Evolutionary conservation across 2,888 invertebrate species (phyloP).

Genomic region (Leptinotarsa rubiginosa): DNA sequence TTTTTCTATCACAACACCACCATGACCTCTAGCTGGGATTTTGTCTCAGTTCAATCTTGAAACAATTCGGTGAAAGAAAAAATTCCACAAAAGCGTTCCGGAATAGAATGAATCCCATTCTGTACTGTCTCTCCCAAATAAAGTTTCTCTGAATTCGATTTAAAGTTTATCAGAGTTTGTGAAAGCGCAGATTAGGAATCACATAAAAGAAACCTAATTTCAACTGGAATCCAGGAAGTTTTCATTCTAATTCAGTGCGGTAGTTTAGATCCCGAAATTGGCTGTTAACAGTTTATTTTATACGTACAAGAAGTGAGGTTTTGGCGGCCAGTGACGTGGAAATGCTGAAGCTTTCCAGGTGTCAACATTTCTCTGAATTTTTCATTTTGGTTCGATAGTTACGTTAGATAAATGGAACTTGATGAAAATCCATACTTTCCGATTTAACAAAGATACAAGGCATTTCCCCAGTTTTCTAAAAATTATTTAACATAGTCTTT

Average conservation of each 20-base stretch:
- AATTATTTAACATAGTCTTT: too few relatives aligned
- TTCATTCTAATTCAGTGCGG: conserved; percentile 38
- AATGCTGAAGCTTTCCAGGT: background rate
- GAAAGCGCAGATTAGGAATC: conserved; percentile 37
- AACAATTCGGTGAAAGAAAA: too few relatives aligned
- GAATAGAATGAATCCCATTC: background rate
- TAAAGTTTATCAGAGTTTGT: conserved; percentile 38
- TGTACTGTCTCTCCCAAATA: background rate
- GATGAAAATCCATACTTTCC: too few relatives aligned
- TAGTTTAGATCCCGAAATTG: background rate
- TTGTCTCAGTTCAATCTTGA: too few relatives aligned
- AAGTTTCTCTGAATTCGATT: conserved; percentile 35
- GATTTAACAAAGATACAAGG: too few relatives aligned
- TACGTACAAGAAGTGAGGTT: background rate
- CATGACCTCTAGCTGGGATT: too few relatives aligned
- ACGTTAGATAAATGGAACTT: too few relatives aligned
- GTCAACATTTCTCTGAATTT: too few relatives aligned
- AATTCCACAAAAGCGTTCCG: background rate
- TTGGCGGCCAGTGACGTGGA: background rate
- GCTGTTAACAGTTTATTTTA: background rate
- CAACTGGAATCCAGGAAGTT: conserved; percentile 31
- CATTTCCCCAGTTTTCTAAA: too few relatives aligned
- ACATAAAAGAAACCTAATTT: conserved; percentile 38
- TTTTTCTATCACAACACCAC: too few relatives aligned
- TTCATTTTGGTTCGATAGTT: too few relatives aligned